phyloP scores from a whole-genome alignment of 2,888 invertebrate species.

The Deilephila elpenor region DNA sequence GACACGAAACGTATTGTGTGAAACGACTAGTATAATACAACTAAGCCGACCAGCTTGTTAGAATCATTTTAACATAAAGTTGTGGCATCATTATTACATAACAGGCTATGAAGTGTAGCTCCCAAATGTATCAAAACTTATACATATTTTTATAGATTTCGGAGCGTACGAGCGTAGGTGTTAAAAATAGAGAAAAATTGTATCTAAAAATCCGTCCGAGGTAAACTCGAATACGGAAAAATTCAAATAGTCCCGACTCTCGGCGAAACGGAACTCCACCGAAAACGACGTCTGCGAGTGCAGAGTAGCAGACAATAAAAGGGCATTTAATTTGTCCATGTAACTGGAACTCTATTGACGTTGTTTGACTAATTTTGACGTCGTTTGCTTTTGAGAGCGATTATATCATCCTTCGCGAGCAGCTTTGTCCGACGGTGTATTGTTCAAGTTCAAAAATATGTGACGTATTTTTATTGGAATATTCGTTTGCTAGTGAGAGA shows the following conservation, averaged over 20 bases:
- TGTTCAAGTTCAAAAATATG: neutral
- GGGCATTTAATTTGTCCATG: conserved; percentile 25
- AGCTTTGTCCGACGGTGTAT: neutral
- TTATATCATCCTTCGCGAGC: neutral
- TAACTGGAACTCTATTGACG: conserved; percentile 25
- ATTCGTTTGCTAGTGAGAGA: neutral
- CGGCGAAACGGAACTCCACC: conserved; percentile 23
- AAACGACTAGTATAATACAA: too few relatives aligned
- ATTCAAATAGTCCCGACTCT: conserved; percentile 17
- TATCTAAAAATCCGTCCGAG: conserved; percentile 13
- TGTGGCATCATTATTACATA: too few relatives aligned
- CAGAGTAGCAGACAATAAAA: conserved; percentile 22
- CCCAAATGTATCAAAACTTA: conserved; percentile 38
- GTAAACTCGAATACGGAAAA: conserved; percentile 25
- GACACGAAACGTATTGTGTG: too few relatives aligned
- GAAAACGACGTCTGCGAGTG: conserved; percentile 23
- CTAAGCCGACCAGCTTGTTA: too few relatives aligned
- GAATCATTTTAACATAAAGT: too few relatives aligned
- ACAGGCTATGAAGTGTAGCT: neutral
- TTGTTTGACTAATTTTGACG: conserved; percentile 7
- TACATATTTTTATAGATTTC: conserved; percentile 38
- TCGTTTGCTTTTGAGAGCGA: conserved; percentile 14
- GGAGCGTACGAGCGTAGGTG: neutral
- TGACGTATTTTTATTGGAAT: neutral
- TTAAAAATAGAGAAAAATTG: conserved; percentile 15